A percentile compares a stretch with the other conserved stretches of the same genome.
These are phyloP conservation scores for Andricus curvator DNA, from an alignment of 2,888 invertebrate genomes.

Conservation along the genomic window DNA sequence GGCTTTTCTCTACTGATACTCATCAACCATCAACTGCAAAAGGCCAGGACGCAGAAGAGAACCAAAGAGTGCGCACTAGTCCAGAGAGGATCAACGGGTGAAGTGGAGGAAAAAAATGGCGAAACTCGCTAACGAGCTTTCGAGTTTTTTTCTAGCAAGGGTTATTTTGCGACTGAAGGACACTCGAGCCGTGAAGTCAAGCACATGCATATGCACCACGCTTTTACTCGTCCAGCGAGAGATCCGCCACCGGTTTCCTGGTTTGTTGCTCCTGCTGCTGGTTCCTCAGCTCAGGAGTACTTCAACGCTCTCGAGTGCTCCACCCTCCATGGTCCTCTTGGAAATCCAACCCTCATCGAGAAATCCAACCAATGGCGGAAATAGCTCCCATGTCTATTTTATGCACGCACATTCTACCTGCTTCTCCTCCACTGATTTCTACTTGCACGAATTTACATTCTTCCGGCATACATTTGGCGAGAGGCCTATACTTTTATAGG, in stretches of 20 bases:
- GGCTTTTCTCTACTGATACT: background rate
- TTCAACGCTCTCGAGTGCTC: constrained; percentile 70
- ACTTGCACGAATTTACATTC: constrained; percentile 28
- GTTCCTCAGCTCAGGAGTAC: constrained; percentile 65
- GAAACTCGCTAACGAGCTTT: constrained; percentile 75
- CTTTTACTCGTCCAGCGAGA: constrained; percentile 54
- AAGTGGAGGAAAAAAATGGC: constrained; percentile 63
- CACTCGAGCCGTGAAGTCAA: constrained; percentile 65
- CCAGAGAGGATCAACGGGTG: constrained; percentile 58
- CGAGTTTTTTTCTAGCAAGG: constrained; percentile 63
- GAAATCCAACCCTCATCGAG: constrained; percentile 52
- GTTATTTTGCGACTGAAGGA: constrained; percentile 63
- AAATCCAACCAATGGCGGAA: constrained; percentile 50
- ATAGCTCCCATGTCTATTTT: constrained; percentile 51
- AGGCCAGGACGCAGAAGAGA: constrained; percentile 23
- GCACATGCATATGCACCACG: constrained; percentile 62
- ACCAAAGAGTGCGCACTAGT: constrained; percentile 45
- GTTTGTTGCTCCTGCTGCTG: constrained; percentile 51
- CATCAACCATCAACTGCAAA: constrained; percentile 10
- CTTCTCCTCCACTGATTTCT: constrained; percentile 34
- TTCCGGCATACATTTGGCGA: constrained; percentile 46
- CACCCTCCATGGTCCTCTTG: constrained; percentile 63
- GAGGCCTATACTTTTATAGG: constrained; percentile 32
- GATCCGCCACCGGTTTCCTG: constrained; percentile 55
- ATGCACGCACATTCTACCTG: constrained; percentile 48